Conservation (phyloP, 2,113 vertebrate genomes). For the Scytalopus superciliaris region DNA sequence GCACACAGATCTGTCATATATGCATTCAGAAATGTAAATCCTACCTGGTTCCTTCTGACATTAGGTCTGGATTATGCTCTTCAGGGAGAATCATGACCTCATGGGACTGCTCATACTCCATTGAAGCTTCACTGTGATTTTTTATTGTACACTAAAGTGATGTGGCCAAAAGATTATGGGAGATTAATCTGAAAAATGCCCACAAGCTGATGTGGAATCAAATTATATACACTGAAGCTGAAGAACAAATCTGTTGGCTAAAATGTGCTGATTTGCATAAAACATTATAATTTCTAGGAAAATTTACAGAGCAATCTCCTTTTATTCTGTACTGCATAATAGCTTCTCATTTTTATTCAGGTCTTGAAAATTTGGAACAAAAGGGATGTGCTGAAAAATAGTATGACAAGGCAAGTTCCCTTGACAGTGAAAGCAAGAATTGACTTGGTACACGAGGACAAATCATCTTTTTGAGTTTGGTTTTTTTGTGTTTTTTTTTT, state of each 20-base stretch:
- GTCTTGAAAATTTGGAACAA: constrained; percentile 37
- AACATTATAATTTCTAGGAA: constrained; percentile 22
- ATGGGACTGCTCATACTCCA: not conserved
- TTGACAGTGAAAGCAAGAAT: not conserved
- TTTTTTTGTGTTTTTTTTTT: not conserved
- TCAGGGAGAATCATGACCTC: not conserved
- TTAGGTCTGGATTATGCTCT: not conserved
- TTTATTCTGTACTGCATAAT: constrained; percentile 42
- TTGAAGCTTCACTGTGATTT: not conserved
- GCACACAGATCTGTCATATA: not conserved
- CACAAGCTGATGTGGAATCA: not conserved
- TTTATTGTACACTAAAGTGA: not conserved
- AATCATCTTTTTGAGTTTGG: not conserved
- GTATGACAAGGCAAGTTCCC: not conserved
- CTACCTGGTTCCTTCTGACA: not conserved
- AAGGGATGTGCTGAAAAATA: constrained; percentile 21
- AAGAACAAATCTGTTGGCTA: constrained; percentile 17
- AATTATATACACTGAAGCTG: not conserved
- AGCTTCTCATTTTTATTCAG: constrained; percentile 52
- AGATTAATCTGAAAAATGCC: not conserved
- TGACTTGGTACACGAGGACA: not conserved
- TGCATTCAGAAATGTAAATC: not conserved
- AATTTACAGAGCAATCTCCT: constrained; percentile 24
- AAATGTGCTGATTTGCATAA: constrained; percentile 23
- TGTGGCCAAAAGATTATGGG: not conserved